phyloP scores from a whole-genome alignment of 2,888 invertebrate genomes.

The Melolontha melolontha region DNA sequence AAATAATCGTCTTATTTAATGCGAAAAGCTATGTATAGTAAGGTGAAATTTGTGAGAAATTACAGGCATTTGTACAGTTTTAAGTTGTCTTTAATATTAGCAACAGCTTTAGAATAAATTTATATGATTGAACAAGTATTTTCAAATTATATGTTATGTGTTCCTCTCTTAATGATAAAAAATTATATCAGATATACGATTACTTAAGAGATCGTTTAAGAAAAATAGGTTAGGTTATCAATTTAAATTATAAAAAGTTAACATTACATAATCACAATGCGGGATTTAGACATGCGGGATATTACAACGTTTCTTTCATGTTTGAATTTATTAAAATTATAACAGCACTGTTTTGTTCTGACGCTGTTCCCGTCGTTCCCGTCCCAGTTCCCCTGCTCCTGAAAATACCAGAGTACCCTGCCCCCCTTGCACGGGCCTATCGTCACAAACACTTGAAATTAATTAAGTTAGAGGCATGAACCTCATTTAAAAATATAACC shows the following conservation, averaged over 20 bases:
- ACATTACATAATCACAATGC: no score
- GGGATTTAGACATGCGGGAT: no score
- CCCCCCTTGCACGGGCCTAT: not conserved
- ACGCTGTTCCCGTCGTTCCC: not conserved
- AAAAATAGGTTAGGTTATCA: constrained; percentile 13
- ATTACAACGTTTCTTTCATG: not conserved
- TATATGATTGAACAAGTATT: no score
- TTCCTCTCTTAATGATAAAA: constrained; percentile 4
- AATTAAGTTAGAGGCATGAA: constrained; percentile 36
- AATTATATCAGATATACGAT: not conserved
- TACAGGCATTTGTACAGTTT: no score
- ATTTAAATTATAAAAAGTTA: constrained; percentile 2
- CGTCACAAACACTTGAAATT: constrained; percentile 27
- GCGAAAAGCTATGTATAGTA: no score
- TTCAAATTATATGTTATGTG: not conserved
- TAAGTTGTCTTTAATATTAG: no score
- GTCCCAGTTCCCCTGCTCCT: not conserved
- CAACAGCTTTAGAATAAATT: no score
- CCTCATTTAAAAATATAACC: constrained; percentile 33
- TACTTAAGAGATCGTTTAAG: not conserved
- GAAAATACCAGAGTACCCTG: not conserved
- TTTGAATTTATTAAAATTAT: constrained; percentile 18
- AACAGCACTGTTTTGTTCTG: constrained; percentile 12
- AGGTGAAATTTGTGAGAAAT: no score
- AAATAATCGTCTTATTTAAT: no score